Base-by-base conservation (phyloP, 2,113 vertebrate genomes). In the Oxyura jamaicensis region DNA sequence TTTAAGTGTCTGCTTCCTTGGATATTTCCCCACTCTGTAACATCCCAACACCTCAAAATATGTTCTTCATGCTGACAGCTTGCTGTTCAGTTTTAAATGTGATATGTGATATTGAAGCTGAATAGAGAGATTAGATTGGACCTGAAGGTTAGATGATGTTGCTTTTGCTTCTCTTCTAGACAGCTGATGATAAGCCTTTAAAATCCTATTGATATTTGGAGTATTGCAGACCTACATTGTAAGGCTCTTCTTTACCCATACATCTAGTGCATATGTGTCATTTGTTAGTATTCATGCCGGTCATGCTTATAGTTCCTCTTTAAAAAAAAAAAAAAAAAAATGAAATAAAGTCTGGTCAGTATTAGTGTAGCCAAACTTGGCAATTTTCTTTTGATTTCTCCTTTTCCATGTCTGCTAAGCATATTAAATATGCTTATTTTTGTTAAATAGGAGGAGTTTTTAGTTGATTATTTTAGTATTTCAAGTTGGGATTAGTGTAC, bases 381-480 rank as follows among this genome's bases (percentile, higher is more conserved):
- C 13, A 17, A 4, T 53, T 68, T 86, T 65, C 65, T 59, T 63
- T 65, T 50, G 6, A 5, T 55, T 93, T 42, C 18, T 19, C 28
- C 31, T 62, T 67, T 84, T 79, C 66, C 3, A 1, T 19, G 25
- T 21, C 66, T 71, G 55, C 48, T 41, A 63, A 48, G 15, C 33
- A 15, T 28, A 58, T 35, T 11, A 7, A 5, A 41, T 1, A 8
- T 74, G 74, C 75, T 84, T 42, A 58, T 48, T 78, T 65, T 53
- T 60, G 2, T 16, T 77, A 80, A 66, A 56, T 29, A 77, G 73
- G 62, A 22, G 16, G 5, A 10, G 10, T 65, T 41, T 60, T 65
- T 59, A 77, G 60, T 39, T 81, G 14, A 72, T 90, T 90, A 68
- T 83, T 89, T 83, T 35, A 90, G 56, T 82, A 41, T 88, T 93